Evolutionary conservation across 2,797 vertebrate genomes (phyloP).

Genomic region (Danio aesculapii): DNA sequence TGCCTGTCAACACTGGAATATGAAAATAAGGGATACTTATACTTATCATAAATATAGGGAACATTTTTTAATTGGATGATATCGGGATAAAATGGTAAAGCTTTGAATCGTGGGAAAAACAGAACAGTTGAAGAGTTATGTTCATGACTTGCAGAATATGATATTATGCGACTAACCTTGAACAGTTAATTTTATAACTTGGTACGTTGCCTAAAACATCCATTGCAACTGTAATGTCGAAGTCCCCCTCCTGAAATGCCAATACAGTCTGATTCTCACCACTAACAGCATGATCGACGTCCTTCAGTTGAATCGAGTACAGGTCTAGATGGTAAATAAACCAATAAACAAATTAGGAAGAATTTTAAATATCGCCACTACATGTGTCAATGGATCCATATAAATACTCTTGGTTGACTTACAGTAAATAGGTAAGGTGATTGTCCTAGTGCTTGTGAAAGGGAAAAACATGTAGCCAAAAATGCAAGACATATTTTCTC

Average conservation of each 20-base stretch:
- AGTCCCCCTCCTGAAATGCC: slow-evolving; percentile 69
- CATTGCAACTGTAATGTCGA: slow-evolving; percentile 58
- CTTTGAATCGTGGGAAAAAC: too few species aligned
- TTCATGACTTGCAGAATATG: not conserved
- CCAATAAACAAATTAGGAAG: not conserved
- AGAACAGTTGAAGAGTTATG: too few species aligned
- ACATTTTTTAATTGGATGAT: too few species aligned
- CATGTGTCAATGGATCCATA: slow-evolving; percentile 19
- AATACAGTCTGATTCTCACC: slow-evolving; percentile 49
- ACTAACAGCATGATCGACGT: slow-evolving; percentile 13
- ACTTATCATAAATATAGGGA: too few species aligned
- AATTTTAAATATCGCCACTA: not conserved
- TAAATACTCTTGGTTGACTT: slow-evolving; percentile 57
- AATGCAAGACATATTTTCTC: slow-evolving; percentile 70
- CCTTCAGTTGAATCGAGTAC: slow-evolving; percentile 61
- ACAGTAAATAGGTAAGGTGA: slow-evolving; percentile 73
- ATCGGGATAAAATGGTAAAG: too few species aligned
- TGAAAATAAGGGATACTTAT: too few species aligned
- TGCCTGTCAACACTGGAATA: too few species aligned
- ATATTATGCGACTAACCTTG: slow-evolving; percentile 70
- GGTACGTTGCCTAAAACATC: slow-evolving; percentile 72
- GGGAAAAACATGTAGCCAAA: slow-evolving; percentile 73
- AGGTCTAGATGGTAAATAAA: slow-evolving; percentile 68
- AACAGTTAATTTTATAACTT: slow-evolving; percentile 71
- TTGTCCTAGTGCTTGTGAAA: slow-evolving; percentile 51